Evolutionary conservation across 37 sponge, comb jelly and placozoan species (phyloP).

Genomic region (Theonella swinhoei): DNA sequence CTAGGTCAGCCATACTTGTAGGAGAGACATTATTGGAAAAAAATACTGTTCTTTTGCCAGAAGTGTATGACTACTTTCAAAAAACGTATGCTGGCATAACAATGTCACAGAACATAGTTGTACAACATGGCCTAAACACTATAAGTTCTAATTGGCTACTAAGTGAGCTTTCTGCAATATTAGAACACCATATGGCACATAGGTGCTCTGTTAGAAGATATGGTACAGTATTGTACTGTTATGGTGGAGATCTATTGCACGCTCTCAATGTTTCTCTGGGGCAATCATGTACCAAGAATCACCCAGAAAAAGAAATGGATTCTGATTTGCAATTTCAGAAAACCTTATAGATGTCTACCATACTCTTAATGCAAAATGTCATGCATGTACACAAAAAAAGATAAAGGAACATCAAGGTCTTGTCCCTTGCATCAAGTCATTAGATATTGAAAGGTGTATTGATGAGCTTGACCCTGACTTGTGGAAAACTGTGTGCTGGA

Average conservation of each 20-base stretch:
- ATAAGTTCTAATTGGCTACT: neutral
- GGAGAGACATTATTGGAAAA: conserved; percentile 10
- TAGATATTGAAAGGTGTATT: conserved; percentile 10
- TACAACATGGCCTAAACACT: neutral
- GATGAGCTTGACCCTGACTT: conserved; percentile 22
- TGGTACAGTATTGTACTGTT: conserved; percentile 17
- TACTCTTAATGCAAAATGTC: conserved; percentile 16
- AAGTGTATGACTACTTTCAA: conserved; percentile 5
- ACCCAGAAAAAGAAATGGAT: neutral
- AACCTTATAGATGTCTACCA: neutral
- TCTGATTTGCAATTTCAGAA: neutral
- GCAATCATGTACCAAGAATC: neutral
- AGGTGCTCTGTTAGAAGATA: conserved; percentile 5
- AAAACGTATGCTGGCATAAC: neutral
- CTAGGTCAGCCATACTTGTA: conserved; percentile 1
- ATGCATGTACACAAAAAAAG: neutral
- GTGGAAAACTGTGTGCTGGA: conserved; percentile 7
- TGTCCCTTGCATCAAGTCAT: neutral
- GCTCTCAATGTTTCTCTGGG: conserved; percentile 24
- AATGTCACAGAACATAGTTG: neutral
- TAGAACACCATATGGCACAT: conserved; percentile 31
- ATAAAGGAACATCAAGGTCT: too few species aligned
- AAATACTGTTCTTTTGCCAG: conserved; percentile 14
- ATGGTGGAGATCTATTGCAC: conserved; percentile 18
- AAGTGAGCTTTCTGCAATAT: conserved; percentile 13